Evolutionary conservation across 1,140 invertebrate species (phyloP).

Genomic region (Sipha flava): DNA sequence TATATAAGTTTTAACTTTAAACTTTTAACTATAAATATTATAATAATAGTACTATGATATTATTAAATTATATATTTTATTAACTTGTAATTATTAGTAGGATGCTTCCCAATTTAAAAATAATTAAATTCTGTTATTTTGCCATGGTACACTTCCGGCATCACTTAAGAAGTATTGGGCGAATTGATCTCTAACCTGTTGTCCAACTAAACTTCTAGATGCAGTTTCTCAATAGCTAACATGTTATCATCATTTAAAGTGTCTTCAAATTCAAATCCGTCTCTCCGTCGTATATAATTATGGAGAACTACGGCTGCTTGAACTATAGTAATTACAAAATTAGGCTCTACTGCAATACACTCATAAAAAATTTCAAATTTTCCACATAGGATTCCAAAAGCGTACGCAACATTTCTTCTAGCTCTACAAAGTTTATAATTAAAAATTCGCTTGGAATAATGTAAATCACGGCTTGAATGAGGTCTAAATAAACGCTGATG

Average conservation of each 20-base stretch:
- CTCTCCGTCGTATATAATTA: slow-evolving; percentile 34
- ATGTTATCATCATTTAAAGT: slow-evolving; percentile 34
- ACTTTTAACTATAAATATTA: too few relatives aligned
- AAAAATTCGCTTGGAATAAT: slow-evolving; percentile 40
- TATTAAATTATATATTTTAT: too few relatives aligned
- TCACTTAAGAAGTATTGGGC: not conserved
- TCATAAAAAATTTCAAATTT: slow-evolving; percentile 36
- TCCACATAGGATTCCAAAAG: slow-evolving; percentile 43
- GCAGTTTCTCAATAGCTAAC: not conserved
- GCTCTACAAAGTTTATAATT: slow-evolving; percentile 42
- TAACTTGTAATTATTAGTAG: too few relatives aligned
- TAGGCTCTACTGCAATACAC: slow-evolving; percentile 35
- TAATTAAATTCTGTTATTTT: too few relatives aligned
- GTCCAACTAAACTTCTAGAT: not conserved
- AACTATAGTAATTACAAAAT: slow-evolving; percentile 36
- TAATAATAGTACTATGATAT: too few relatives aligned
- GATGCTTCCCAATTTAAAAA: too few relatives aligned
- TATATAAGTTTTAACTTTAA: too few relatives aligned
- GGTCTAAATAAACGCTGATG: slow-evolving; percentile 41
- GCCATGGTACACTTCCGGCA: too few relatives aligned
- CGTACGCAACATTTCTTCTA: slow-evolving; percentile 43
- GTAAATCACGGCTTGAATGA: slow-evolving; percentile 16
- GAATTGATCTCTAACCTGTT: not conserved
- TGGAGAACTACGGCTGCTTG: slow-evolving; percentile 35
- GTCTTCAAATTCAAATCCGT: slow-evolving; percentile 36